A percentile compares a stretch with the other conserved stretches of the same genome.
Evolutionary conservation across 2,797 vertebrate genomes (phyloP).

Genomic region (Allobates femoralis): DNA sequence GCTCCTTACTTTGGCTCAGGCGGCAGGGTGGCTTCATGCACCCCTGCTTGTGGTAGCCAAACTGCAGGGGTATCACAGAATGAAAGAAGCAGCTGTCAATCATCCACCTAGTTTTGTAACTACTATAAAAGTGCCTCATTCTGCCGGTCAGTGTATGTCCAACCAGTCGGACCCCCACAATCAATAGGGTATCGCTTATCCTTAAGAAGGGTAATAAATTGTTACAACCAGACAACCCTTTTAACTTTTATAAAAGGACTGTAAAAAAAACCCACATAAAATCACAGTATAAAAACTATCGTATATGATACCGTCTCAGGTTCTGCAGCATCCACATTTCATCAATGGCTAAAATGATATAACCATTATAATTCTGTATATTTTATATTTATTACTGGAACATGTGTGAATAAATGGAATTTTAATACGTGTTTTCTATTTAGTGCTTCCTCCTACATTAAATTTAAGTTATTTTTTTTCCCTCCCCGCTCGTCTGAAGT

Average conservation of each 20-base stretch:
- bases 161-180: no score
- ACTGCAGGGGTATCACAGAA: no score
- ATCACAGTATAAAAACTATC: neutral
- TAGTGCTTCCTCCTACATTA: neutral
- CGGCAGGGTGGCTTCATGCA: no score
- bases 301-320: neutral
- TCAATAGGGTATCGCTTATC: neutral
- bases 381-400: slow-evolving; percentile 32
- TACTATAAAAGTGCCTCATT: no score
- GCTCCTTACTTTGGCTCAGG: no score
- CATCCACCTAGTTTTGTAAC: no score
- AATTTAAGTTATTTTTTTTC: slow-evolving; percentile 26
- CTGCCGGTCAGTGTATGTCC: no score
- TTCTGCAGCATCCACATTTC: neutral
- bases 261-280: neutral
- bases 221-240: neutral
- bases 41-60: no score
- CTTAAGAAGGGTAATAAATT: neutral
- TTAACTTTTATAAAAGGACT: neutral
- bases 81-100: no score
- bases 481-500: slow-evolving; percentile 36
- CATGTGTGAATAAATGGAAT: slow-evolving; percentile 30
- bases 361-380: slow-evolving; percentile 19
- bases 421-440: slow-evolving; percentile 38
- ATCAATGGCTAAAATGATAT: neutral